Base-by-base conservation (phyloP, 2,888 invertebrate species). In the Candidula unifasciata region DNA sequence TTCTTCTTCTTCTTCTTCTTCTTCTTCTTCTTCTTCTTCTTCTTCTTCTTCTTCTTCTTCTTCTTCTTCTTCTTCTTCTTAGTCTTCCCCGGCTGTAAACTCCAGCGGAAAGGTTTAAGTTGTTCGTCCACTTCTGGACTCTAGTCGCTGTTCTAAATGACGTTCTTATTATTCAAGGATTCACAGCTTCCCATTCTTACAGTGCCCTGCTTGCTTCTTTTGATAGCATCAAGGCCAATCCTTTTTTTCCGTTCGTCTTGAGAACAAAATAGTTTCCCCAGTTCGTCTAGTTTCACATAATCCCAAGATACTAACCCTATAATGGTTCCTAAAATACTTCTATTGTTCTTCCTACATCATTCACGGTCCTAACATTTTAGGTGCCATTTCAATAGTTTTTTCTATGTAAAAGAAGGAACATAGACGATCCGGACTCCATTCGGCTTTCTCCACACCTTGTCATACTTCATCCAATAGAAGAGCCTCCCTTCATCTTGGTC, bases 81-180 rank as follows among this genome's bases (percentile, higher is more conserved):
- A 33, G 64, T 33, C 35, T 35, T 79, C 21, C 33, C 35, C 64
- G 64, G 64, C 33, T 79, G 33, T 37, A 24, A 24, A 33, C 33
- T 79, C 64, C 66, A 66, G 13, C 66, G 30, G 13, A 35, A 66
- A 18, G 30, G 64, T 35, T 79, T 79, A n/a, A n/a, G n/a, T 78
- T 78, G 27, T 78, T 78, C 27, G n/a, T n/a, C n/a, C n/a, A n/a
- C n/a, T n/a, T n/a, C n/a, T n/a, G n/a, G n/a, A n/a, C n/a, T n/a
- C n/a, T n/a, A 57, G 13, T 57, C 33, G 27, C 52, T 57, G 13
- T 57, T 78, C 30, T 57, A 57, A 13, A 27, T 78, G 13, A 30
- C 57, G 27, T 78, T 78, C 57, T 78, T 78, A n/a, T 78, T 78
- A n/a, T 78, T 57, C 57, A 57, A n/a, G n/a, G n/a, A n/a, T 78